Conservation (phyloP, 2,797 vertebrate species). For the Pelobates cultripes region DNA sequence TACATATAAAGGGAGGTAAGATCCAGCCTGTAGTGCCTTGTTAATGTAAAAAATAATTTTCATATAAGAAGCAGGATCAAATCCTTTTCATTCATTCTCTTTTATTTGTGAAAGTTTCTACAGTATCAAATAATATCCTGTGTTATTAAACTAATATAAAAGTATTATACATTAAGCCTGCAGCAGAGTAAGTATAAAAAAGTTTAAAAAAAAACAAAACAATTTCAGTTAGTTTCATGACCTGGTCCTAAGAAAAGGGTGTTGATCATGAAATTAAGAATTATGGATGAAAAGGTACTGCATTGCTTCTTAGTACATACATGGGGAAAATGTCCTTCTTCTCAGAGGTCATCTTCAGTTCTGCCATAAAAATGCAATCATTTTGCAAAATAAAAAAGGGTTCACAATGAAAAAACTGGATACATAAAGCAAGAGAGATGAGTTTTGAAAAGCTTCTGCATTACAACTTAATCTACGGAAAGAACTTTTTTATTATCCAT, state of each 20-base stretch:
- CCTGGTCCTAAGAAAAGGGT: background rate
- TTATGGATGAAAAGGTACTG: background rate
- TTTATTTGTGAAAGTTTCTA: no score
- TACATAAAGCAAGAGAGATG: conserved; percentile 32
- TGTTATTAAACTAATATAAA: no score
- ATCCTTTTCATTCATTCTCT: no score
- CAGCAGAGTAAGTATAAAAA: no score
- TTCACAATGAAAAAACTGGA: background rate
- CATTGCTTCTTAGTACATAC: background rate
- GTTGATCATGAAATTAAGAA: background rate
- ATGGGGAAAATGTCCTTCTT: background rate
- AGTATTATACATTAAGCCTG: no score
- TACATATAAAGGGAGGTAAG: no score
- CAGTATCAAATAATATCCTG: no score
- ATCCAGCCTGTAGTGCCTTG: no score
- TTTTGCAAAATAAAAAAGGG: conserved; percentile 2
- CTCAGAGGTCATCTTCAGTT: conserved; percentile 9
- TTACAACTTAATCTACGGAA: conserved; percentile 40
- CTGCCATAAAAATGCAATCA: background rate
- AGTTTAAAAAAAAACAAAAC: no score
- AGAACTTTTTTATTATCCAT: conserved; percentile 37
- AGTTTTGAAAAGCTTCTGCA: conserved; percentile 35
- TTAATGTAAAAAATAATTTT: background rate
- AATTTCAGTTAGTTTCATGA: background rate
- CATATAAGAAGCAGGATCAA: background rate